A percentile compares a stretch with the other conserved stretches of the same genome.
phyloP scores from a whole-genome alignment of 2,888 invertebrate genomes.

The Lepidonotus clava region DNA sequence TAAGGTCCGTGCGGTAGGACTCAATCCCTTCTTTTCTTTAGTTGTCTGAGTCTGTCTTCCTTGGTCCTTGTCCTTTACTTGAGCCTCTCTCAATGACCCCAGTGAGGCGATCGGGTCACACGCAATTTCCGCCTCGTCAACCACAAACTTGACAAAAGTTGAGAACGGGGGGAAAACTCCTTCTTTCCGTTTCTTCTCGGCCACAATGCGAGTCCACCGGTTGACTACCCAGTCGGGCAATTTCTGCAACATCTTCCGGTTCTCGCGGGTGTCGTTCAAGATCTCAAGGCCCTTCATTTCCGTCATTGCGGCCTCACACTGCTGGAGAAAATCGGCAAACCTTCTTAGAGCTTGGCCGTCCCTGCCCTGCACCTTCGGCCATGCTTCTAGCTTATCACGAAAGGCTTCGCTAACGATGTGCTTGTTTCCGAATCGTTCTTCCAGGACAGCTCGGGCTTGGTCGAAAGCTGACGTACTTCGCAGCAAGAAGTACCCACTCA shows the following conservation, averaged over 20 bases:
- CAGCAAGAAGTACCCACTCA: slow-evolving; percentile 30
- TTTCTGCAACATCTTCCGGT: no score
- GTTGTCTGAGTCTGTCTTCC: not conserved
- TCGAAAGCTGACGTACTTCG: slow-evolving; percentile 57
- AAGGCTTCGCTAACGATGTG: slow-evolving; percentile 61
- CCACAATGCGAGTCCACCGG: slow-evolving; percentile 24
- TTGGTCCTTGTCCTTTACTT: not conserved
- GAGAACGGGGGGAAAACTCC: slow-evolving; percentile 58
- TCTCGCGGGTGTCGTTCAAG: no score
- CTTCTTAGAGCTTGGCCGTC: no score
- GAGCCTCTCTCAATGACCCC: not conserved
- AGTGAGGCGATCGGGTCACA: slow-evolving; percentile 63
- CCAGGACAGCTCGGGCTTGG: slow-evolving; percentile 59
- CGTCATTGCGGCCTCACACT: slow-evolving; percentile 45
- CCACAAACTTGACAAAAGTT: slow-evolving; percentile 61
- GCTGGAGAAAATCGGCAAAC: slow-evolving; percentile 58
- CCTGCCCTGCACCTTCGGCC: slow-evolving; percentile 59
- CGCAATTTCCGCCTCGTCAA: slow-evolving; percentile 62
- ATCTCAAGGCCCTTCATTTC: slow-evolving; percentile 9
- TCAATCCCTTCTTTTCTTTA: not conserved
- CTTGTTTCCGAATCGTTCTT: slow-evolving; percentile 62
- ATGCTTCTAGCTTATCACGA: slow-evolving; percentile 61
- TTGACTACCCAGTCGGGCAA: slow-evolving; percentile 60
- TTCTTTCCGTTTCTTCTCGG: slow-evolving; percentile 31
- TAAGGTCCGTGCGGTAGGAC: not conserved